A percentile compares a stretch with the other conserved stretches of the same genome.
Evolutionary conservation across 2,888 invertebrate genomes (phyloP).

Genomic region (Caenorhabditis sp.): DNA sequence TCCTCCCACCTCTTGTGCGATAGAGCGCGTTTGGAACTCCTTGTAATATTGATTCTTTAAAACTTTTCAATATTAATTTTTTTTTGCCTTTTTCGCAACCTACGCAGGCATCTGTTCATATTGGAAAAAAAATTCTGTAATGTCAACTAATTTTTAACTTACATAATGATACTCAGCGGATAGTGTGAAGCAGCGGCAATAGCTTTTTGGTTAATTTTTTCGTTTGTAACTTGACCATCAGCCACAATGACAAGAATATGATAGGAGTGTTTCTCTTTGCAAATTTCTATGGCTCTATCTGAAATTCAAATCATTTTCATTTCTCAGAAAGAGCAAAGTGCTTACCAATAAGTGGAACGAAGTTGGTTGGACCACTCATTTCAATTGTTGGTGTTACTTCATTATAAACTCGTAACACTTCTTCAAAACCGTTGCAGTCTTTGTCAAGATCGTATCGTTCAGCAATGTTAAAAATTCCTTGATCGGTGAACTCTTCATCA

Average conservation of each 20-base stretch:
- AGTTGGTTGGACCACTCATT: constrained; percentile 75
- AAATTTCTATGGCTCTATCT: constrained; percentile 72
- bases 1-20: too few species aligned
- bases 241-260: constrained; percentile 75
- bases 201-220: constrained; percentile 72
- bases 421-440: constrained; percentile 71
- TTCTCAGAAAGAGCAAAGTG: background rate
- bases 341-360: constrained; percentile 73
- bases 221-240: constrained; percentile 74
- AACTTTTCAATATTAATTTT: too few species aligned
- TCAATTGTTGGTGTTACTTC: constrained; percentile 72
- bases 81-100: too few species aligned
- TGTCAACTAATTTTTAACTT: constrained; percentile 18
- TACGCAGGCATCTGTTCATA: too few species aligned
- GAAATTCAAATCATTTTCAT: constrained; percentile 4
- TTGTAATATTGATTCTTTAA: too few species aligned
- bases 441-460: constrained; percentile 69
- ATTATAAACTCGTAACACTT: constrained; percentile 73
- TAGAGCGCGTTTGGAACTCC: too few species aligned
- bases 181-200: constrained; percentile 73
- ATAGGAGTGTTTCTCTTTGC: constrained; percentile 71
- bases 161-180: constrained; percentile 74
- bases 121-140: too few species aligned
- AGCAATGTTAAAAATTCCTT: constrained; percentile 66
- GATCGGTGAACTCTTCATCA: constrained; percentile 72